Conservation (phyloP, 2,797 vertebrate species). For the Buphagus erythrorhynchus region DNA sequence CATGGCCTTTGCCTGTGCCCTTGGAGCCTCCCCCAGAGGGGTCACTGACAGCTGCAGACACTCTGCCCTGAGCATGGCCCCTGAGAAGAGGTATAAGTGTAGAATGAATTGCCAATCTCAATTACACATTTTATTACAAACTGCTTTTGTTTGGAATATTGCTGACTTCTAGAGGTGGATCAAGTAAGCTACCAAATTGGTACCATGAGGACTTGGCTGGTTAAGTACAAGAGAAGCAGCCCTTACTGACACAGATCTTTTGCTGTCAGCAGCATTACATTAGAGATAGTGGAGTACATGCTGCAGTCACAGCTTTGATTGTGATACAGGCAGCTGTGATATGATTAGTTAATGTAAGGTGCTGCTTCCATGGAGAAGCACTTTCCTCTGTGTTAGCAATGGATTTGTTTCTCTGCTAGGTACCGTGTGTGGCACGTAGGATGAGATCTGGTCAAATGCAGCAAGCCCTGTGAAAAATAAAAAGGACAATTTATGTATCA, state of each 20-base stretch:
- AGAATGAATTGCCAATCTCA: neutral
- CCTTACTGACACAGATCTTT: neutral
- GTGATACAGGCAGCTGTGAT: neutral
- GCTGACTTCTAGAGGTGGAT: neutral
- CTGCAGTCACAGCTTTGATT: neutral
- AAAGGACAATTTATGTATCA: neutral
- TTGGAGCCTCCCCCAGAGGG: neutral
- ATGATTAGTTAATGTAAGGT: neutral
- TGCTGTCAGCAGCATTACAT: neutral
- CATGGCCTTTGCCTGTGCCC: neutral
- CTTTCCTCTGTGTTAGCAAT: neutral
- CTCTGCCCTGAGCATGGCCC: neutral
- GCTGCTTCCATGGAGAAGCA: neutral
- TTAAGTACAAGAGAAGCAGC: neutral
- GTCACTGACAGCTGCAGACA: fast-evolving
- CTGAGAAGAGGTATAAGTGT: neutral
- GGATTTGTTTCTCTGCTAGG: neutral
- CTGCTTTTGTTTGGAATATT: neutral
- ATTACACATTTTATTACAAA: neutral
- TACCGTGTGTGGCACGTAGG: neutral
- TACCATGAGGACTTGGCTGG: neutral
- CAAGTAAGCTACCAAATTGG: neutral
- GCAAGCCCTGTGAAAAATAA: neutral
- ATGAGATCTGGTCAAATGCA: neutral
- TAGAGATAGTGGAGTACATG: neutral